Evolutionary conservation across 2,888 invertebrate species (phyloP), one percentile per base, ranked within the genome.

Genomic region (Callimorpha dominula): DNA sequence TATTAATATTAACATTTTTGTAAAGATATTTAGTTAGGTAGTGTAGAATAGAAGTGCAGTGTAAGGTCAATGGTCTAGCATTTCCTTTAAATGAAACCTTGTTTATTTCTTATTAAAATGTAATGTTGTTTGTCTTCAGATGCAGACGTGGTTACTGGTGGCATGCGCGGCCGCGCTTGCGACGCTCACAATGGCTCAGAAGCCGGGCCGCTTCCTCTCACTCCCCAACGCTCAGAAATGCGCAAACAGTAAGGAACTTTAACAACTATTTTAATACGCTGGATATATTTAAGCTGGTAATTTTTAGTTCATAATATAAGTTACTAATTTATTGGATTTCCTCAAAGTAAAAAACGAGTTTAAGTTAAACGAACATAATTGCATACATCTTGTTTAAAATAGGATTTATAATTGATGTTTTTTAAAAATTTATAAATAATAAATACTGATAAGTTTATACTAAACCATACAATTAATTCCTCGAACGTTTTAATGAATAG

Each of bases 131-230:
- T 83, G 74, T 84, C 68, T 94, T 65, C 94, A 97, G 97, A 98
- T 98, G 98, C 97, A 97, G 94, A 91, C 97, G 95, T 96, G 97
- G 95, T 91, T 96, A 89, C 88, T 96, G 89, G 92, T 97, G 92
- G 96, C 96, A 89, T 93, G 92, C 87, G 91, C 87, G 72, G 92
- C 91, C 72, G 90, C 90, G 85, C 90, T 97, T 88, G 96, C 96
- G 83, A 96, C 97, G 82, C 93, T 97, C 85, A 96, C 96, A 84
- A 95, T 96, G 81, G 97, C 97, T 80, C 97, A 97, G 88, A 97
- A 97, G 90, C 98, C 98, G 17, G 98, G 98, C 88, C 96, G 98
- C 87, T 98, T 98, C 96, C 96, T 98, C 80, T 97, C 98, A 68
- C 96, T 98, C 83, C 98, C 98, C 65, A 96, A 96, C 78, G 96